Base-by-base conservation (phyloP, 1,140 invertebrate species). In the Trachymyrmex cornetzi region DNA sequence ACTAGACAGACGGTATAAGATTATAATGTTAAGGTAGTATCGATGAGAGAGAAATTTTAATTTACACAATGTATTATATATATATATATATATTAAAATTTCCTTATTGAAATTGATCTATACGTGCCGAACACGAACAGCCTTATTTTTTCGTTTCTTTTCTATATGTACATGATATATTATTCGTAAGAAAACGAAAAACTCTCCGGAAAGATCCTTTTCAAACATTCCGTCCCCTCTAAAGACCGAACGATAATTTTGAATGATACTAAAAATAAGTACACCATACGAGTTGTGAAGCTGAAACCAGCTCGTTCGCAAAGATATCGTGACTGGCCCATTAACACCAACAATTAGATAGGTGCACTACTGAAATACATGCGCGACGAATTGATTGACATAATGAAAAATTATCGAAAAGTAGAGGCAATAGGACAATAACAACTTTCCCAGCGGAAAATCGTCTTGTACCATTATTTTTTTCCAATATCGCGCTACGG, bases 261-360 rank as follows among this genome's bases (percentile, higher is more conserved):
- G 67, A 86, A 82, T 88, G 86, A 91, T 61, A 84, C 59, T 88
- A 63, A 11, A 86, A 84, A 74, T 90, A 91, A 91, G 90, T 91
- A 91, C 90, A 91, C 84, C 72, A 44, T 85, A 88, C 79, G 74
- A 88, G 61, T 88, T 59, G 27, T 81, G 24, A 91, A 84, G 85
- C 87, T 90, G 44, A 75, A 61, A 87, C 67, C 71, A 77, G 44
- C 61, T 59, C 34, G 59, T 34, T 53, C 59, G 27, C 19, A 24
- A 77, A 87, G n/a, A 50, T 74, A 22, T 50, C 12, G 38, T 59
- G 19, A 50, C 30, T 77, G 22, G 27, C 27, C 34, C 19, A 59
- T 64, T 61, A 38, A 22, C 12, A 74, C 30, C 38, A 22, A 79
- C 24, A 64, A 66, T 66, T 77, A 57, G 48, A 44, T 64, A 64